Evolutionary conservation across 2,888 invertebrate species (phyloP).

Genomic region (Perithous albicinctus): DNA sequence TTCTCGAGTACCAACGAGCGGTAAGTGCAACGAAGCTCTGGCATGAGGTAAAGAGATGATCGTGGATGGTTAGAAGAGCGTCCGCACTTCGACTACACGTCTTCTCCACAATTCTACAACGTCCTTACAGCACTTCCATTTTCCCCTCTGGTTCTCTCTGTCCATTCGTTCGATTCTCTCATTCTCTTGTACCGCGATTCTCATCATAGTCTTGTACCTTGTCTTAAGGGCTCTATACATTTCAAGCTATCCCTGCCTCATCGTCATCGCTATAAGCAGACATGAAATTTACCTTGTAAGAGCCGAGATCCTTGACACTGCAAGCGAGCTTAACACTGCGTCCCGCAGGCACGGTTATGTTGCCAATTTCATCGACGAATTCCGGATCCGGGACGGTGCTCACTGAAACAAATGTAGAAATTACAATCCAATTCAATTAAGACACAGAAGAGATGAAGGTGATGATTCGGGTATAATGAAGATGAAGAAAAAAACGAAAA

Average conservation of each 20-base stretch:
- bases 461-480: not conserved
- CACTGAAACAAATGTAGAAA: constrained; percentile 86
- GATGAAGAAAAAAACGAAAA: not conserved
- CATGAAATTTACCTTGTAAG: constrained; percentile 91
- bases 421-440: not conserved
- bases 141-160: constrained; percentile 15
- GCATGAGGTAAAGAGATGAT: not conserved
- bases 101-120: constrained; percentile 21
- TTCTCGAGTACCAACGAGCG: constrained; percentile 42
- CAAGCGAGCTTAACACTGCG: constrained; percentile 95
- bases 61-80: not conserved
- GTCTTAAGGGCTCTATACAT: constrained; percentile 1
- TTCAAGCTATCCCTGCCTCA: not conserved
- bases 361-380: constrained; percentile 95
- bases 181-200: not conserved
- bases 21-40: constrained; percentile 44
- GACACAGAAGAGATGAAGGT: not conserved
- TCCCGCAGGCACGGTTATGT: constrained; percentile 95
- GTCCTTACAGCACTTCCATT: constrained; percentile 11
- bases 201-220: not conserved
- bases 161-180: constrained; percentile 12
- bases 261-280: not conserved
- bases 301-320: constrained; percentile 95
- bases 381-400: constrained; percentile 92
- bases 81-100: constrained; percentile 29